These are phyloP conservation scores for Amorpha juglandis DNA, from an alignment of 2,888 invertebrate genomes.

Conservation along the genomic window DNA sequence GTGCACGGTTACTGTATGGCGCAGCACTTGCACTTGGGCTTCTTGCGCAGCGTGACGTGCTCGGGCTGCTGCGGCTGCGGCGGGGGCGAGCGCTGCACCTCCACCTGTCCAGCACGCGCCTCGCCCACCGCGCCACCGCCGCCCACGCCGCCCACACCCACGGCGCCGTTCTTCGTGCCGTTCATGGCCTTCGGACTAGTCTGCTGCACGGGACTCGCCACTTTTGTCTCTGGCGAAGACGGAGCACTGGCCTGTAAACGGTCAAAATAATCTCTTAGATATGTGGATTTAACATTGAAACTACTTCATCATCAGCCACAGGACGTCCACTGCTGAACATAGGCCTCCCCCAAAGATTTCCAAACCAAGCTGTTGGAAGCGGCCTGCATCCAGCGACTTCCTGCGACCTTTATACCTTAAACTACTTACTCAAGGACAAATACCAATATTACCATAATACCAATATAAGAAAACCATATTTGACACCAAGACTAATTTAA, in stretches of 20 bases:
- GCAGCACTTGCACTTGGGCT: conserved; percentile 97
- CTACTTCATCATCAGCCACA: too few species aligned
- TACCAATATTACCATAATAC: too few species aligned
- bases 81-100: conserved; percentile 90
- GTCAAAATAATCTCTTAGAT: background rate
- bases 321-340: too few species aligned
- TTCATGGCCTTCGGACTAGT: conserved; percentile 73
- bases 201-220: conserved; percentile 62
- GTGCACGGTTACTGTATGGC: conserved; percentile 90
- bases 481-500: too few species aligned
- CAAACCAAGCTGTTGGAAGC: too few species aligned
- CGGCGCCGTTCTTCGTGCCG: conserved; percentile 78
- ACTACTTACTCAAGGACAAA: too few species aligned
- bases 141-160: conserved; percentile 71
- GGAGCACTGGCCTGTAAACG: conserved; percentile 63
- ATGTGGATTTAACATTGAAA: too few species aligned
- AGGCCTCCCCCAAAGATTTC: too few species aligned
- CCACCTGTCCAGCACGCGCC: conserved; percentile 82
- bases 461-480: too few species aligned
- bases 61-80: conserved; percentile 93
- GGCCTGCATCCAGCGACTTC: too few species aligned
- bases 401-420: too few species aligned
- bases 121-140: conserved; percentile 87
- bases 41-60: conserved; percentile 96
- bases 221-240: conserved; percentile 71